These are phyloP conservation scores for Poeciliopsis paucimaculata DNA, from an alignment of 2,797 vertebrate genomes.

Conservation along the genomic window DNA sequence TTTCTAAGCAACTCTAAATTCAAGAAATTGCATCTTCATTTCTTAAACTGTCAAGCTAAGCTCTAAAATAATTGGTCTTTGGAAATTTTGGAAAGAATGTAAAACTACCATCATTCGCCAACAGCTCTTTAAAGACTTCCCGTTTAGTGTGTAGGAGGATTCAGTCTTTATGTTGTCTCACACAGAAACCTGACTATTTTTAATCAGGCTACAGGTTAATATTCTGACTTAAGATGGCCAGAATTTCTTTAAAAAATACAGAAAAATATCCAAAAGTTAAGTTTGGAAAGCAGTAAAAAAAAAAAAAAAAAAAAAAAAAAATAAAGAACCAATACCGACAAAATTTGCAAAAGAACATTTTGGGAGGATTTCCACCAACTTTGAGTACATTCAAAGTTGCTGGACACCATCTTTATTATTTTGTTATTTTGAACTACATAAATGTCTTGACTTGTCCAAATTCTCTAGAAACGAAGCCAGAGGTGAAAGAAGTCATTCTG, in stretches of 20 bases:
- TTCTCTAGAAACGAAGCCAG: too few relatives aligned
- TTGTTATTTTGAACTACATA: background rate
- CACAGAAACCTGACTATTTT: background rate
- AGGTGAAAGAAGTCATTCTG: background rate
- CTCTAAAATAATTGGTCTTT: background rate
- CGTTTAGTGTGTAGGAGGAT: background rate
- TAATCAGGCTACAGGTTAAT: background rate
- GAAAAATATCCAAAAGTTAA: background rate
- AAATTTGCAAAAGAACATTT: too few relatives aligned
- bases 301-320: too few relatives aligned
- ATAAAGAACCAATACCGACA: background rate
- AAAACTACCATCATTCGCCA: background rate
- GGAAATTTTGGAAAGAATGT: background rate
- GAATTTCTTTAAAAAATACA: background rate
- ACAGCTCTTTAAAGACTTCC: background rate
- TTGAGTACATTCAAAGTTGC: background rate
- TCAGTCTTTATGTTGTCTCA: background rate
- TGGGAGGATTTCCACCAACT: background rate
- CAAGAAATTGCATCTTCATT: background rate
- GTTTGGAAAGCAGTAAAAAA: background rate
- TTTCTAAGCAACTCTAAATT: background rate
- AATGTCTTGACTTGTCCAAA: background rate
- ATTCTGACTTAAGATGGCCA: background rate
- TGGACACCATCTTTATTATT: background rate
- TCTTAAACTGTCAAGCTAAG: background rate